phyloP scores from a whole-genome alignment of 2,113 vertebrate genomes.

The Myotis yumanensis region DNA sequence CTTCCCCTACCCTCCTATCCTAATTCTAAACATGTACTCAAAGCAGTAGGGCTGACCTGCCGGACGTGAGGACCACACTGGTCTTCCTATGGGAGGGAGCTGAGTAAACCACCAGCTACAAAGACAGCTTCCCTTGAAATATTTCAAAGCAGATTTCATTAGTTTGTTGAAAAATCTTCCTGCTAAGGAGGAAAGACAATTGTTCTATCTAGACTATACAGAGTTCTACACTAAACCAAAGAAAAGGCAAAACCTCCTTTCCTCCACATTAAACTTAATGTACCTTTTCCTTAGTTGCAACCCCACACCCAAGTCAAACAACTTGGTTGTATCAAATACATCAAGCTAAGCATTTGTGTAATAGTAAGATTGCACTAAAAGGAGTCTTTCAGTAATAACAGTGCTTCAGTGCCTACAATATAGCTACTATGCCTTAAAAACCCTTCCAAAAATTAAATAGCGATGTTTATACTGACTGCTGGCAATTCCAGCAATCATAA shows the following conservation, averaged over 20 bases:
- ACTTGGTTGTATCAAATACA: not conserved
- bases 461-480: not conserved
- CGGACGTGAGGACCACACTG: not conserved
- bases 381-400: slow-evolving; percentile 13
- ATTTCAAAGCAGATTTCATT: not conserved
- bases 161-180: not conserved
- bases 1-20: not conserved
- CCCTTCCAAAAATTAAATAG: slow-evolving; percentile 17
- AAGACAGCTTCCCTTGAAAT: not conserved
- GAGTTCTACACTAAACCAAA: slow-evolving; percentile 16
- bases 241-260: not conserved
- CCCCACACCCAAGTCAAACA: not conserved
- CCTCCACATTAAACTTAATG: slow-evolving; percentile 1
- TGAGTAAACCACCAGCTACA: not conserved
- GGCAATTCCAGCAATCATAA: slow-evolving; percentile 8
- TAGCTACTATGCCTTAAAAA: not conserved
- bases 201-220: not conserved
- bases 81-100: not conserved
- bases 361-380: not conserved
- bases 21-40: not conserved
- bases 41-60: not conserved
- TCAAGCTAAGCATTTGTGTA: slow-evolving; percentile 19
- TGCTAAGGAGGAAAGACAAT: slow-evolving; percentile 20
- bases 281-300: slow-evolving; percentile 37
- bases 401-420: not conserved